A percentile compares a stretch with the other conserved stretches of the same genome.
Conservation (phyloP, 2,888 invertebrate genomes). For the Eupithecia vulgata region DNA sequence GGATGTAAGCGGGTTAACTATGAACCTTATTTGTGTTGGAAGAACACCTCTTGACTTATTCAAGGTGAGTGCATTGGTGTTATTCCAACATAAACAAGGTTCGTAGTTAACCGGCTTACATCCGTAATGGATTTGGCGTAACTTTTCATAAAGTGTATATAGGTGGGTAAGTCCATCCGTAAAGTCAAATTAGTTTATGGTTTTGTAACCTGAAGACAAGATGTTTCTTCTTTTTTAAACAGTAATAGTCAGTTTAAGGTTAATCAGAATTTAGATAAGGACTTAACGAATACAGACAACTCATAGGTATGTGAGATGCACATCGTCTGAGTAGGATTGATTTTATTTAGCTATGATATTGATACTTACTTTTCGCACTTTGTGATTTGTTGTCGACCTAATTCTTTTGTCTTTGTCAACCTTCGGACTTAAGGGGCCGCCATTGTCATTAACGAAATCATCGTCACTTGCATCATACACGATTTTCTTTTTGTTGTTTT, state of each 20-base stretch:
- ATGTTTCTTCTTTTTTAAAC: too few species aligned
- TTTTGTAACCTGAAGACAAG: too few species aligned
- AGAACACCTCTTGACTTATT: too few species aligned
- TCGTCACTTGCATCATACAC: conserved; percentile 71
- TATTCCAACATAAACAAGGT: too few species aligned
- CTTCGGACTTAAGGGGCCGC: conserved; percentile 45
- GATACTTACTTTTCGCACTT: conserved; percentile 63
- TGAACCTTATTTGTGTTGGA: too few species aligned
- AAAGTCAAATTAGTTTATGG: neutral
- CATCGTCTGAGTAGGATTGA: neutral
- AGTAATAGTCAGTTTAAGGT: too few species aligned
- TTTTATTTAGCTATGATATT: neutral
- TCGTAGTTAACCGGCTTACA: too few species aligned
- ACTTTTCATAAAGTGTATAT: too few species aligned
- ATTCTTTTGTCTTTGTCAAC: conserved; percentile 39
- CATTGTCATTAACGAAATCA: conserved; percentile 66
- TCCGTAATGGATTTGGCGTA: too few species aligned
- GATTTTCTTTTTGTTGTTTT: conserved; percentile 12
- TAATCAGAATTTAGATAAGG: neutral
- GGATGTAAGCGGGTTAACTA: too few species aligned
- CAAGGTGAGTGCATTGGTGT: too few species aligned
- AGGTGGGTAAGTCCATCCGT: neutral
- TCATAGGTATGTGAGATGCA: neutral
- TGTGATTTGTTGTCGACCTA: conserved; percentile 57
- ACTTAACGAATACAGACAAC: neutral